phyloP scores from a whole-genome alignment of 2,888 invertebrate genomes.

The Athetis lepigone region DNA sequence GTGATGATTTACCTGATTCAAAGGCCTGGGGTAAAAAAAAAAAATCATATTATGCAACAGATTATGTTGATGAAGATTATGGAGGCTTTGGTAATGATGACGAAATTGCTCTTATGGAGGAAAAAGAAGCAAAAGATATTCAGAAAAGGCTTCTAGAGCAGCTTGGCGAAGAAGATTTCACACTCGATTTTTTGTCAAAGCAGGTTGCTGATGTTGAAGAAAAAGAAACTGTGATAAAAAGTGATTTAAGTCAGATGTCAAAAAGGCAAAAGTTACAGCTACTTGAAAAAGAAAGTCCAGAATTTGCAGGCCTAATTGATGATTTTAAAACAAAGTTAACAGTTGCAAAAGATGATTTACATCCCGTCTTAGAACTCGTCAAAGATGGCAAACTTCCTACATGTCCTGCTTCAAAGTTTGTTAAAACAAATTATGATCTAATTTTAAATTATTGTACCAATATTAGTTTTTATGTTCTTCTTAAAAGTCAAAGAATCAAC shows the following conservation, averaged over 20 bases:
- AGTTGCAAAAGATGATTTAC: conserved; percentile 92
- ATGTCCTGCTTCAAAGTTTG: conserved; percentile 92
- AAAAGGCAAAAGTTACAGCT: conserved; percentile 94
- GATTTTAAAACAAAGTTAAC: conserved; percentile 94
- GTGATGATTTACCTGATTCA: conserved; percentile 93
- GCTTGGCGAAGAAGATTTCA: conserved; percentile 94
- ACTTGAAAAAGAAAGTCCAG: conserved; percentile 96
- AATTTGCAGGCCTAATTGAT: conserved; percentile 94
- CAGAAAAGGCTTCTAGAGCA: conserved; percentile 94
- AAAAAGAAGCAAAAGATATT: conserved; percentile 95
- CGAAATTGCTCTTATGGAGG: conserved; percentile 94
- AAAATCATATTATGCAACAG: conserved; percentile 95
- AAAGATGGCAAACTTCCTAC: conserved; percentile 91
- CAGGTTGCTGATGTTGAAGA: conserved; percentile 80
- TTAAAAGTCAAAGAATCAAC: conserved; percentile 94
- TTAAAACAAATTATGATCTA: conserved; percentile 93
- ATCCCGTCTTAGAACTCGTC: conserved; percentile 92
- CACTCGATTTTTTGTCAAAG: conserved; percentile 90
- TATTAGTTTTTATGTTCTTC: conserved; percentile 95
- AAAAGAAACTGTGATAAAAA: conserved; percentile 92
- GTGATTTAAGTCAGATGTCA: conserved; percentile 94
- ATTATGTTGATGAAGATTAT: conserved; percentile 97
- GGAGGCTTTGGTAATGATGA: conserved; percentile 92
- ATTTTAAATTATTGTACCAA: conserved; percentile 96
- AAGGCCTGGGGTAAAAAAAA: conserved; percentile 97